Percentiles rank a stretch among this genome's conserved stretches.
These are phyloP conservation scores for Pica pica DNA, from an alignment of 2,113 vertebrate species.

Conservation along the genomic window DNA sequence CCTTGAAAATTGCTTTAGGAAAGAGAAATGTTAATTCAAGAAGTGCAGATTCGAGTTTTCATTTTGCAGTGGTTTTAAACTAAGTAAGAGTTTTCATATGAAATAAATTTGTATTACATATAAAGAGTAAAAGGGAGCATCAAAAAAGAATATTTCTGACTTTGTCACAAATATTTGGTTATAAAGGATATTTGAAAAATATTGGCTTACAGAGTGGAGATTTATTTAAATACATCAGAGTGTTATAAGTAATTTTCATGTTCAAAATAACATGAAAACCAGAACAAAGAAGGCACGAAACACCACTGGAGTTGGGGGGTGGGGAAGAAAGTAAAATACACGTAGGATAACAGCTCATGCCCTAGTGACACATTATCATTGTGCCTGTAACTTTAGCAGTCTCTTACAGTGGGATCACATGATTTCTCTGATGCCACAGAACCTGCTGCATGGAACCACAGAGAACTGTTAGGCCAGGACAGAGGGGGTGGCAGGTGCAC, in stretches of 20 bases:
- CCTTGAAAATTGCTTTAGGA: neutral
- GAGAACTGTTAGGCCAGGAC: neutral
- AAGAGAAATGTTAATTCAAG: neutral
- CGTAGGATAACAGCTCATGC: neutral
- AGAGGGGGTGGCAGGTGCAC: neutral
- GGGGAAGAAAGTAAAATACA: neutral
- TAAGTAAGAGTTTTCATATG: neutral
- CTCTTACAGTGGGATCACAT: neutral
- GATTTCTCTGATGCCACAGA: neutral
- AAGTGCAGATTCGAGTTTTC: neutral
- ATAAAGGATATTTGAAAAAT: neutral
- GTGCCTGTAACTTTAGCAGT: neutral
- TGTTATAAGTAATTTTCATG: neutral
- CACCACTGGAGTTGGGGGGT: accelerated
- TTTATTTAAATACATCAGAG: neutral
- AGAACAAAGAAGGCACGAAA: neutral
- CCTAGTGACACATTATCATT: neutral
- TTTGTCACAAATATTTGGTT: neutral
- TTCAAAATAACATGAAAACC: neutral
- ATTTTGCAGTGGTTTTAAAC: neutral
- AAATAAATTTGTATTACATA: neutral
- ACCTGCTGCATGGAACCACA: neutral
- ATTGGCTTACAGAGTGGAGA: neutral
- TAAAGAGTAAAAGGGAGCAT: neutral
- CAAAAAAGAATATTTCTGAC: neutral